Evolutionary conservation across 2,888 invertebrate species (phyloP), one percentile per base, ranked within the genome.

Genomic region (Heteromurus nitidus): DNA sequence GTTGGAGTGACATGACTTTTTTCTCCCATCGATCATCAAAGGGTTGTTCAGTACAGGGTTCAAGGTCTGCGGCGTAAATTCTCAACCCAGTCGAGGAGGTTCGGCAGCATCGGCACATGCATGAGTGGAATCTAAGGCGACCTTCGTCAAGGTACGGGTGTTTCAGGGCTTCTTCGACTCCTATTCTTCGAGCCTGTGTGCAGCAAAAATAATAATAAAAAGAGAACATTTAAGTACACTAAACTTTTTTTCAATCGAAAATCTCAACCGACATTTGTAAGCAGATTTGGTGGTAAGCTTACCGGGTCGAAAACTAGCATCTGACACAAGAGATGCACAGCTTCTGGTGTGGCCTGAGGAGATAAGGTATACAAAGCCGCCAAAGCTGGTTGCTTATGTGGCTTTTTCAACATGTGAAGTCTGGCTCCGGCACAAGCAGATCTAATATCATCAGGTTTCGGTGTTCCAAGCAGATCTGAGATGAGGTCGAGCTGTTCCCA

Each of bases 81-180:
- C 97, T 91, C 91, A 94, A 93, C 16, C 90, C 90, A 47, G 84
- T 85, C n/a, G 88, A 88, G 20, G 89, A 87, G 77, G 94, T 94
- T 90, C 95, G 96, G 91, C 99, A 99, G 89, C 99, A 99, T 89
- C 95, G 95, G 92, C 99, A 99, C 99, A 99, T 99, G 90, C 99
- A 99, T 85, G 98, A 99, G 91, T 99, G 99, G 92, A 98, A 99
- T 88, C 99, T 93, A 88, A 99, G 92, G 86, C 99, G 93, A 30
- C 99, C 99, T 90, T 99, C 99, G 89, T 98, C 98, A 86, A 99
- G 91, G 91, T 99, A 99, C 7, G 98, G 97, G 91, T 99, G 99
- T 74, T 96, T 95, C 87, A 99, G 92, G 36, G 99, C 99, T 89
- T 98, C 97, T 80, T 95, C 94, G 73, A 98, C 97, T 1, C 95